Percentiles rank a stretch among this genome's conserved stretches.
Evolutionary conservation across 2,888 invertebrate species (phyloP).

Genomic region (Pilophorus perplexus): DNA sequence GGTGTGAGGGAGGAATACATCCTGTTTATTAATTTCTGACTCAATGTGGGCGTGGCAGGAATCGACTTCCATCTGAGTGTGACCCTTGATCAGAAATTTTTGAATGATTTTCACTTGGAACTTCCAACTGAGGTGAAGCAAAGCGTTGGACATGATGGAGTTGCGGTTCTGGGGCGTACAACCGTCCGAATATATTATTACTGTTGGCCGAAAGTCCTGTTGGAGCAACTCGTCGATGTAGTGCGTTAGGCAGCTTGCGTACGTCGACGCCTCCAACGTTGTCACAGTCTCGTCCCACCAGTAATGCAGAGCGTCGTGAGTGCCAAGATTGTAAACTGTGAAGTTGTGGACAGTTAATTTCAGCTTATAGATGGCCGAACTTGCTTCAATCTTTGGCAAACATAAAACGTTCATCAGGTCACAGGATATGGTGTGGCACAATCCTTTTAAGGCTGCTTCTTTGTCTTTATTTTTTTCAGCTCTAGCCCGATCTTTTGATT

Average conservation of each 20-base stretch:
- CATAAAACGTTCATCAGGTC: constrained; percentile 13
- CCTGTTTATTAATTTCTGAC: not conserved
- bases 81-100: constrained; percentile 13
- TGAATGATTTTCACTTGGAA: not conserved
- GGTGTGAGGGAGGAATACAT: constrained; percentile 1
- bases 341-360: constrained; percentile 31
- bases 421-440: not conserved
- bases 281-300: constrained; percentile 43
- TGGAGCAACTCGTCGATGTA: not conserved
- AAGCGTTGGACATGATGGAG: not conserved
- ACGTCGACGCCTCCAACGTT: constrained; percentile 11
- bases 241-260: not conserved
- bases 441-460: not conserved
- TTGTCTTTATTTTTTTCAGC: constrained; percentile 20
- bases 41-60: not conserved
- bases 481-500: not conserved
- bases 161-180: constrained; percentile 23
- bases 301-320: constrained; percentile 9
- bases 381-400: not conserved
- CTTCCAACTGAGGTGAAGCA: constrained; percentile 14
- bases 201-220: not conserved
- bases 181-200: constrained; percentile 26
- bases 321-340: constrained; percentile 28
- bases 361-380: constrained; percentile 3
- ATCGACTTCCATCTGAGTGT: constrained; percentile 28